Evolutionary conservation across 1,140 invertebrate genomes (phyloP), one percentile per base, ranked within the genome.

Genomic region (Drosophila kanapiae): DNA sequence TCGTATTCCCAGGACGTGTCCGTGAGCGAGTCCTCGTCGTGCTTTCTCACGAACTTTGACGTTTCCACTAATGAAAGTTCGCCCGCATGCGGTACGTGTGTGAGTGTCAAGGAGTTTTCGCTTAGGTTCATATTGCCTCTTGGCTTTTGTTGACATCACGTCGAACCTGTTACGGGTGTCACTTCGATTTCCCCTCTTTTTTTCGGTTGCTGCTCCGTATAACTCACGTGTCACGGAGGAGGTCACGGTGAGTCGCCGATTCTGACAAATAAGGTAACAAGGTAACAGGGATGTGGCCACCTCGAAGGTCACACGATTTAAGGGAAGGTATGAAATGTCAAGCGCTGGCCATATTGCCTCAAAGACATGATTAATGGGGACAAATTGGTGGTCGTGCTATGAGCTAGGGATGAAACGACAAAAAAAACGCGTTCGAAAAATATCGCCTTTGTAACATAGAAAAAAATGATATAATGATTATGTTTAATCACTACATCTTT

Each of bases 31-130:
- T 47, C 42, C 48, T 75, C 29, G 31, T 38, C 42, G 69, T 57
- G 48, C 47, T 62, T 29, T 75, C 64, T 71, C 57, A 68, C 58
- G 72, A 80, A 70, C 78, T 88, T 88, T 75, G 84, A 83, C 84
- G 82, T 83, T 87, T 83, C 49, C 53, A 70, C 84, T 87, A 87
- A 87, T 87, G 84, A 88, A 84, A 84, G 82, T 87, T 83, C 74
- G 62, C 71, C 47, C 42, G 16, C 42, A 54, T 71, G 59, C 53
- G 64, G 51, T 53, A 23, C 59, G 31, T 42, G 75, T 62, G 67
- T 51, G 31, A 49, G 59, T 51, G 63, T 76, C 54, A 77, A 68
- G 71, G 54, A 83, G 64, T 51, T 61, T 60, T 58, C 33, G 48
- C 35, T 59, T 59, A 70, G 49, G 70, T 77, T 58, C 58, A 56